Percentiles rank a stretch among this genome's conserved stretches.
phyloP scores from a whole-genome alignment of 2,797 vertebrate genomes.

The Tarsius wallacei region DNA sequence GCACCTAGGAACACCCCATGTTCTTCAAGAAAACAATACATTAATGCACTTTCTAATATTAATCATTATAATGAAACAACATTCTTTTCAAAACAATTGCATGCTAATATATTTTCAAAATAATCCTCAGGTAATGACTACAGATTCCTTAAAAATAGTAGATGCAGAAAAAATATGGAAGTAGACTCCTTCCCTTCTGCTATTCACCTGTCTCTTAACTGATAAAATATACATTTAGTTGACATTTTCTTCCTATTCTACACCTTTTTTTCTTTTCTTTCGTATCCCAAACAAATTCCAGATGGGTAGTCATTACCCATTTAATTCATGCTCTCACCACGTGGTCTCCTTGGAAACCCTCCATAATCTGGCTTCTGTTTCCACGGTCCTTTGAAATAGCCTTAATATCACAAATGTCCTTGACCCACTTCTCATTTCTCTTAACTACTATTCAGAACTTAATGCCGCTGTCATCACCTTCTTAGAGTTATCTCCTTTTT shows the following conservation, averaged over 20 bases:
- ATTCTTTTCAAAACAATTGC: conserved; percentile 33
- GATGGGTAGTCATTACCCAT: neutral
- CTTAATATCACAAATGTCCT: neutral
- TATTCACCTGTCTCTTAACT: neutral
- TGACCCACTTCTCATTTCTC: neutral
- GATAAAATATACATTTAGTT: neutral
- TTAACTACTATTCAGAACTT: neutral
- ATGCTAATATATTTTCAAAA: neutral
- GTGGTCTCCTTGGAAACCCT: conserved; percentile 13
- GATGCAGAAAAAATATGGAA: neutral
- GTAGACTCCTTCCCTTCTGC: neutral
- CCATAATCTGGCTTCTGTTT: neutral
- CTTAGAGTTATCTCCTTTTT: neutral
- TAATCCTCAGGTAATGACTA: neutral
- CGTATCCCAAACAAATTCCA: neutral
- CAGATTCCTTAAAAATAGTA: neutral
- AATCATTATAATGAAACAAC: neutral
- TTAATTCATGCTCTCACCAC: neutral
- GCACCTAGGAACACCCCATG: neutral
- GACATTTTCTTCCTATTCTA: neutral
- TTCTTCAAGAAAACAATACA: neutral
- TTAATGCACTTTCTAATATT: neutral
- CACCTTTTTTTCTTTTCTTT: neutral
- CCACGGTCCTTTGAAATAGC: neutral
- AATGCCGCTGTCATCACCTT: neutral